These are phyloP conservation scores for Cephus sareptanus DNA, from an alignment of 2,888 invertebrate genomes.

Conservation along the genomic window DNA sequence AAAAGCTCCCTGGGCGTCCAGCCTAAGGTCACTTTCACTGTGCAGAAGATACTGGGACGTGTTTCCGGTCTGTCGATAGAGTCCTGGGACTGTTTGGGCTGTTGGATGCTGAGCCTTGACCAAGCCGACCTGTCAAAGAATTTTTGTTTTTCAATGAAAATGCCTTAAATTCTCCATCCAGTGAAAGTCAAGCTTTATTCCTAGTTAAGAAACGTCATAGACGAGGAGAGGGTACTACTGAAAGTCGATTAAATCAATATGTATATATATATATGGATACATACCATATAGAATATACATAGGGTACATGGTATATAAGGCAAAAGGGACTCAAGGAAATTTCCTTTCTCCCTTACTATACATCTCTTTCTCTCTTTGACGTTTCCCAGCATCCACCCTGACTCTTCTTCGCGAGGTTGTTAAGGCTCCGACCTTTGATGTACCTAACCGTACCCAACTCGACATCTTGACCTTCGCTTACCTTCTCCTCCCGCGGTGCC, in stretches of 20 bases:
- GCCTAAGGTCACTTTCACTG: constrained; percentile 60
- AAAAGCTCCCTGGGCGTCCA: constrained; percentile 61
- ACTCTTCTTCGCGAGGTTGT: not conserved
- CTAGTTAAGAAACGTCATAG: not conserved
- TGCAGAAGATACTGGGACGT: constrained; percentile 58
- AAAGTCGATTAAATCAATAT: not conserved
- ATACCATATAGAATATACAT: not conserved
- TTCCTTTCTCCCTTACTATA: not conserved
- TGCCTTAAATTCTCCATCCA: not conserved
- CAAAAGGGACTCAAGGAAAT: not conserved
- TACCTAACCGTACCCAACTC: not conserved
- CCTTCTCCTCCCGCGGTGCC: constrained; percentile 63
- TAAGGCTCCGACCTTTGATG: not conserved
- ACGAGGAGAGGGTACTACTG: not conserved
- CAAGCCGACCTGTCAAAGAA: constrained; percentile 53
- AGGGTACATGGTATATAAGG: not conserved
- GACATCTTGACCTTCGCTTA: constrained; percentile 22
- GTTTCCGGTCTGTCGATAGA: constrained; percentile 56
- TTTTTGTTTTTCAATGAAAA: not conserved
- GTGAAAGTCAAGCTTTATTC: not conserved
- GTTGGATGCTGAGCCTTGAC: constrained; percentile 63
- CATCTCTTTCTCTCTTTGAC: not conserved
- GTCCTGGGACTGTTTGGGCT: constrained; percentile 58
- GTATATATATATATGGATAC: not conserved
- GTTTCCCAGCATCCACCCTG: not conserved